Conservation (phyloP, 53 echinoderm and acorn worm genomes). For the Echinometra lucunter region DNA sequence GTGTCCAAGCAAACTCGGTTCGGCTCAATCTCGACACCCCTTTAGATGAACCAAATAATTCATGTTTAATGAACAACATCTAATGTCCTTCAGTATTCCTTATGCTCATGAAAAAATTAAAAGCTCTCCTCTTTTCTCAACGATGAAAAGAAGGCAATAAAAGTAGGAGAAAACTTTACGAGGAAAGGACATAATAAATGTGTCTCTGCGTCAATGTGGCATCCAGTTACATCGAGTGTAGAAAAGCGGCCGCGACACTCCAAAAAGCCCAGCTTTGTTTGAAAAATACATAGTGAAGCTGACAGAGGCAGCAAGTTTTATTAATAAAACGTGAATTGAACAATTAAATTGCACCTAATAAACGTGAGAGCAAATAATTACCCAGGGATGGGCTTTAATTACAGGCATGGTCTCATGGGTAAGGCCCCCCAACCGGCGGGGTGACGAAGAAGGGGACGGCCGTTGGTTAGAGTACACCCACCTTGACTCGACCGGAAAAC, state of each 20-base stretch:
- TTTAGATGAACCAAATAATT: neutral
- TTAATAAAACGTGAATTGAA: slow-evolving; percentile 69
- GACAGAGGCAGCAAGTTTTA: slow-evolving; percentile 64
- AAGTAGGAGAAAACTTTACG: slow-evolving; percentile 35
- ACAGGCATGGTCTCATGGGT: slow-evolving; percentile 56
- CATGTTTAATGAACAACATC: slow-evolving; percentile 31
- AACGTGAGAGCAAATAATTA: slow-evolving; percentile 71
- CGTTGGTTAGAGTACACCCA: slow-evolving; percentile 36
- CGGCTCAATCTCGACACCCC: slow-evolving; percentile 18
- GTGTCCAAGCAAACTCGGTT: neutral
- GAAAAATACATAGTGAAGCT: slow-evolving; percentile 58
- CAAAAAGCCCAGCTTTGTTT: slow-evolving; percentile 56
- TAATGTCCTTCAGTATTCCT: slow-evolving; percentile 28
- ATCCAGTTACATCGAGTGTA: slow-evolving; percentile 26
- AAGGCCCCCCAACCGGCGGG: slow-evolving; percentile 56
- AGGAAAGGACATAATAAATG: slow-evolving; percentile 52
- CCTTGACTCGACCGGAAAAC: slow-evolving; percentile 40
- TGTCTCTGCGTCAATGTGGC: slow-evolving; percentile 29
- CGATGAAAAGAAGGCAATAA: slow-evolving; percentile 43
- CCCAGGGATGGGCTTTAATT: slow-evolving; percentile 63
- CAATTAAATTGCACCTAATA: slow-evolving; percentile 72
- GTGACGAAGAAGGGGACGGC: slow-evolving; percentile 60
- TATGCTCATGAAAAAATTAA: neutral
- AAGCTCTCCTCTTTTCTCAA: neutral
- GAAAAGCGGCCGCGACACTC: slow-evolving; percentile 43